Base-by-base conservation (phyloP, 2,888 invertebrate species). In the Tryphoninae sp. region DNA sequence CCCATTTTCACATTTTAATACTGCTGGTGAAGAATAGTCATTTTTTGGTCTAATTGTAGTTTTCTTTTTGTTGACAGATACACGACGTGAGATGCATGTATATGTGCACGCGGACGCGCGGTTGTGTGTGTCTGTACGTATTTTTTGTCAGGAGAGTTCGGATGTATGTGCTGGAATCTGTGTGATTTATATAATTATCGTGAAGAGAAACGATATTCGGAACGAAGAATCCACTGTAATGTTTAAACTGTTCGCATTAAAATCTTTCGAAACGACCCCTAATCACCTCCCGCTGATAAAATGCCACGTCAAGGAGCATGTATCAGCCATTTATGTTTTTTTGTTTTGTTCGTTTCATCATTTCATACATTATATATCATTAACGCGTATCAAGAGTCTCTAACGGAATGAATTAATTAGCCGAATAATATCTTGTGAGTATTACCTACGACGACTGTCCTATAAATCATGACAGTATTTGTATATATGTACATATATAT, bases 381-480 rank as follows among this genome's bases (percentile, higher is more conserved):
- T 40, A 78, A 71, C 76, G 81, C 82, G 79, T 76, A 83, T 76
- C 64, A 71, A 75, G 76, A 75, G 23, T 81, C 49, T 72, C 81
- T 76, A 78, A 77, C 64, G 72, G 65, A 74, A 73, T 68, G 59
- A 72, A 78, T 75, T 78, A 80, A 83, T 81, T 74, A 71, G 77
- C 80, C 83, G 65, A 82, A 78, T 81, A 74, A 33, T 78, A 81
- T 78, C 76, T 78, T 59, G 82, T 73, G 78, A 82, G 49, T 69
- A 80, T 76, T 80, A 75, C 71, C 77, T 75, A 81, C 62, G 72
- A 83, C 80, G 84, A 85, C 79, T 78, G 80, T 83, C 80, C 84
- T 85, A 74, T 71, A 78, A 80, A 76, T 8, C 3, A 84, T 79
- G 76, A 83, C 84, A 84, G 80, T 84, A 75, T 85, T 23, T 26